These are phyloP conservation scores for Mythimna lalbum DNA, from an alignment of 2,888 invertebrate species.

Conservation along the genomic window DNA sequence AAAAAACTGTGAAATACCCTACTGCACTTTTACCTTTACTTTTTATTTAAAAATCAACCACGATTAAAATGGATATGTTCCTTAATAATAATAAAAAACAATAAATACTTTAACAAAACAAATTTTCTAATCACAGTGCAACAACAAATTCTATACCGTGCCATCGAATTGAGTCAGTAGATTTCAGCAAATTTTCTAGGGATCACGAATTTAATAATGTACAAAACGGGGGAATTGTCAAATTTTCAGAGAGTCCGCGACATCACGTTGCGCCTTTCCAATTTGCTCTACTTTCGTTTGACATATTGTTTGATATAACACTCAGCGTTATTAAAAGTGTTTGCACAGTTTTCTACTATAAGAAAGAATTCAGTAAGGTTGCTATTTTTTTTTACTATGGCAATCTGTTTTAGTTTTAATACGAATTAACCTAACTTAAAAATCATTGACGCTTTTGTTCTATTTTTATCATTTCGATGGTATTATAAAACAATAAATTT, in stretches of 20 bases:
- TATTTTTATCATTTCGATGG: too few relatives aligned
- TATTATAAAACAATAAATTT: too few relatives aligned
- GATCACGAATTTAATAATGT: slow-evolving; percentile 2
- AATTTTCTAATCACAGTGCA: not conserved
- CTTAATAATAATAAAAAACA: not conserved
- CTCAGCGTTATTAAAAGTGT: slow-evolving; percentile 7
- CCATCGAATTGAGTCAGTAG: not conserved
- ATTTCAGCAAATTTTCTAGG: not conserved
- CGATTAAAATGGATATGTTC: not conserved
- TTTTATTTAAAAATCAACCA: not conserved
- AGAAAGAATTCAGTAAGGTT: not conserved
- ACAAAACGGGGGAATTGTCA: not conserved
- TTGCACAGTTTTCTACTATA: not conserved
- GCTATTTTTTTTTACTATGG: too few relatives aligned
- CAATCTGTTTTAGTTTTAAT: not conserved
- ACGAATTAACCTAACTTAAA: not conserved
- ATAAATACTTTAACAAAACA: too few relatives aligned
- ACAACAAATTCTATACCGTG: not conserved
- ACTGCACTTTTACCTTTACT: too few relatives aligned
- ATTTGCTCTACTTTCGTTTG: not conserved
- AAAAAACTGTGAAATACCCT: too few relatives aligned
- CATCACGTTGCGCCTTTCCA: not conserved
- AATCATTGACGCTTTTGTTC: too few relatives aligned
- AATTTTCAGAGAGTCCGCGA: not conserved
- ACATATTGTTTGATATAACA: slow-evolving; percentile 7